Evolutionary conservation across 2,888 invertebrate genomes (phyloP), one percentile per base, ranked within the genome.

Genomic region (Microplitis manilae): DNA sequence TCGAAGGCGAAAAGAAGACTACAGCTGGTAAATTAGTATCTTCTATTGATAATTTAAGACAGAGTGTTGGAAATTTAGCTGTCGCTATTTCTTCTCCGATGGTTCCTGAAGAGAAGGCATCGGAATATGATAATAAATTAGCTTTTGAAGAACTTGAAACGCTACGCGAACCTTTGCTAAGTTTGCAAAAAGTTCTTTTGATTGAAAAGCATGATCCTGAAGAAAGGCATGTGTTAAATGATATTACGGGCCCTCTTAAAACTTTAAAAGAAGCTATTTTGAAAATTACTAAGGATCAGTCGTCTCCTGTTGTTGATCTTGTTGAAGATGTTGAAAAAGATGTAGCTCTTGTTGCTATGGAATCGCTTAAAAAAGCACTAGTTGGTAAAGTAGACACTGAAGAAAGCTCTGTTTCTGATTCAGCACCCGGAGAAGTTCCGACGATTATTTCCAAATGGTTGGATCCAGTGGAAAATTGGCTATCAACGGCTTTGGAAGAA

Each of bases 271-370:
- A 64, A 4, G 71, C 86, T 4, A 73, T 86, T n/a, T 75, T 79
- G 17, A 79, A 80, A n/a, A 81, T 88, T 20, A 77, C 80, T 0
- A 76, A 84, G 30, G 82, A 82, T 76, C 13, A 75, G 80, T 5
- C 82, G 82, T 6, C 81, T 6, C 78, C 84, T 1, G 75, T 88
- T 15, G 50, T 87, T 4, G 82, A 86, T 65, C 76, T 88, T n/a
- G 73, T 88, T 5, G 86, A 87, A 75, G 87, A 87, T 59, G 85
- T 88, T 50, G 85, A 86, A 65, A 86, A 85, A 60, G 86, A 86
- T 67, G 77, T 82, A 0, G 80, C 84, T 5, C 40, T 86, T 62
- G 82, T 86, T 5, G 81, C 84, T 0, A 85, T 85, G 76, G 86
- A 85, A 76, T 79, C 83, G 0, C 77, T 84, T 7, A 86, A 86